Evolutionary conservation across 1,140 invertebrate species (phyloP), one percentile per base, ranked within the genome.

Genomic region (Ostrea edulis): DNA sequence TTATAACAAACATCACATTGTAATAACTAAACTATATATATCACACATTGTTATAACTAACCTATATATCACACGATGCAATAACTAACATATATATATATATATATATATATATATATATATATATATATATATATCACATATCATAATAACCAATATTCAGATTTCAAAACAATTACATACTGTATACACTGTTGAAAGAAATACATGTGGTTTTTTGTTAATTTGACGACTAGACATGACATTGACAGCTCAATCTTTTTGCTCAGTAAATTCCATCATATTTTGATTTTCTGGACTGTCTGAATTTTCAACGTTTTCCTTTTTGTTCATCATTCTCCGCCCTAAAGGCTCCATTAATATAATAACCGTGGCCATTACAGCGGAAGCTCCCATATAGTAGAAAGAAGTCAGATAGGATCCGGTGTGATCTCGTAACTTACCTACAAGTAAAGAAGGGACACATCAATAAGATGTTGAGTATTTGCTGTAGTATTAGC

Each of bases 321-420:
- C 11, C n/a, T 54, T 82, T 22, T 25, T 82, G 14, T 8, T n/a
- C 82, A 83, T 77, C 68, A 83, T 53, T 22, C 20, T 83, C 7
- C 82, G 22, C 20, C 44, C 82, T 3, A 83, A 54, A n/a, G 82
- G 82, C 20, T 83, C 82, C 82, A 83, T 22, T 11, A 83, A 53
- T 44, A 83, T 8, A 52, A 83, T n/a, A 8, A 83, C 14, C 8
- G 17, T 22, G 8, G 35, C 82, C 8, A 83, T 0, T 4, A 83
- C 52, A 54, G 82, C 44, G 2, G 82, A n/a, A 52, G 29, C 52
- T 22, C 82, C 82, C 82, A 83, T 53, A 22, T 11, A 54, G 82
- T 83, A 83, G 52, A 83, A 83, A 22, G 82, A 83, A 83, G 8
- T 83, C 44, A 83, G 20, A 83, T 83, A 83, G 52, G 82, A 83